Conservation (phyloP, 2,113 vertebrate species). For the Zingel zingel region DNA sequence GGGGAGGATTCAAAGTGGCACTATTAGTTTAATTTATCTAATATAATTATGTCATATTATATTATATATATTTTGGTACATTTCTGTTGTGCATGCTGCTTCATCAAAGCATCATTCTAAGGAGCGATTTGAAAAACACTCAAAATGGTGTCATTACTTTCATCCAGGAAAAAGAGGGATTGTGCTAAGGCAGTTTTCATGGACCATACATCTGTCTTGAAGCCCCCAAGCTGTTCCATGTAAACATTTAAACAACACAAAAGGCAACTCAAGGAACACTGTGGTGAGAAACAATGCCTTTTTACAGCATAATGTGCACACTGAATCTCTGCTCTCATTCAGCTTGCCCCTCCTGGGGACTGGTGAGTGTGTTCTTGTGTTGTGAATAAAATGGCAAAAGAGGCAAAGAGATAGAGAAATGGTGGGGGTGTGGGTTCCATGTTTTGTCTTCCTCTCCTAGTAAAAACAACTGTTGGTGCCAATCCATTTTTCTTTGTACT, state of each 20-base stretch:
- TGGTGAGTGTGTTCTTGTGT: constrained; percentile 82
- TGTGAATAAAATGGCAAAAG: constrained; percentile 83
- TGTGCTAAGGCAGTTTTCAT: constrained; percentile 65
- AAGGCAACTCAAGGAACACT: constrained; percentile 78
- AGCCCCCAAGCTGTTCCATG: constrained; percentile 82
- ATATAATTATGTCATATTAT: constrained; percentile 36
- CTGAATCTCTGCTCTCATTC: constrained; percentile 79
- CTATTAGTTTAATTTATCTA: constrained; percentile 66
- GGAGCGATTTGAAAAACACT: constrained; percentile 51
- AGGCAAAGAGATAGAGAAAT: constrained; percentile 70
- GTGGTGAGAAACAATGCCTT: constrained; percentile 81
- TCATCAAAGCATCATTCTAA: constrained; percentile 54
- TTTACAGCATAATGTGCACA: constrained; percentile 76
- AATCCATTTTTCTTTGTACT: constrained; percentile 71
- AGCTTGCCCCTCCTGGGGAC: constrained; percentile 80
- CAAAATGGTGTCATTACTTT: constrained; percentile 63
- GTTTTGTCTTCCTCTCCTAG: constrained; percentile 23
- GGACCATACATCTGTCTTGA: constrained; percentile 76
- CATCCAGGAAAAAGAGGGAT: constrained; percentile 60
- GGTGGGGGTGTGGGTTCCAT: constrained; percentile 13
- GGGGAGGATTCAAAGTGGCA: constrained; percentile 34
- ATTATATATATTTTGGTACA: no score
- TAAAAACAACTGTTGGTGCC: constrained; percentile 59
- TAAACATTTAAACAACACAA: constrained; percentile 87
- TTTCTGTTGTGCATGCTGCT: not conserved